Base-by-base conservation (phyloP, 1,140 invertebrate genomes). In the Thaumatotibia leucotreta region DNA sequence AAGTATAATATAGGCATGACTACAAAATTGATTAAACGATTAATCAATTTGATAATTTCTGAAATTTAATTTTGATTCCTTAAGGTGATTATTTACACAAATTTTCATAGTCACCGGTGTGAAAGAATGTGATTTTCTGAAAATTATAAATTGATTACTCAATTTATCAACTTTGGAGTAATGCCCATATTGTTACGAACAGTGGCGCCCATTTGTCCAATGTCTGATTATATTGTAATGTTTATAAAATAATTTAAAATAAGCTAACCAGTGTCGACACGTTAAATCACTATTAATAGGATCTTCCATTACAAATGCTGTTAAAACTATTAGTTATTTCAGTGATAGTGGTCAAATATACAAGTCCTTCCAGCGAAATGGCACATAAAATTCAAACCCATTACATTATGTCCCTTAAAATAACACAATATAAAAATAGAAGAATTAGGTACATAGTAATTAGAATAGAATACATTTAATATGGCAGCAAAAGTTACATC, bases 401-500 rank as follows among this genome's bases (percentile, higher is more conserved):
- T 63, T 62, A 33, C 61, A 63, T 63, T 62, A 33, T 32, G 31
- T 63, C 32, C 11, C 29, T 61, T 66, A 62, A 61, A 27, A 62
- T 68, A 65, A 65, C 31, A 61, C 22, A 66, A 58, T 58, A 58
- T 58, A 58, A 58, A 58, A 39, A 33, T 63, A 65, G 33, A 65
- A 69, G 29, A 63, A 63, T 52, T 65, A 54, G 23, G 64, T 50
- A 64, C 22, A 54, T 63, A 62, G 64, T 50, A 65, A 62, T 65
- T 62, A 65, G 29, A 33, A 32, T 17, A 63, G 64, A 54, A 72
- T 35, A 66, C 52, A 58, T 67, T 68, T 64, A 70, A 64, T 66
- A 76, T 77, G 69, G 68, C 70, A 72, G 67, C 69, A 63, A 68
- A 68, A 74, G 72, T 73, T 71, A 73, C 52, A 23, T 67, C 63